A percentile compares a stretch with the other conserved stretches of the same genome.
phyloP scores from a whole-genome alignment of 2,113 vertebrate genomes.

The Mungos mungo region DNA sequence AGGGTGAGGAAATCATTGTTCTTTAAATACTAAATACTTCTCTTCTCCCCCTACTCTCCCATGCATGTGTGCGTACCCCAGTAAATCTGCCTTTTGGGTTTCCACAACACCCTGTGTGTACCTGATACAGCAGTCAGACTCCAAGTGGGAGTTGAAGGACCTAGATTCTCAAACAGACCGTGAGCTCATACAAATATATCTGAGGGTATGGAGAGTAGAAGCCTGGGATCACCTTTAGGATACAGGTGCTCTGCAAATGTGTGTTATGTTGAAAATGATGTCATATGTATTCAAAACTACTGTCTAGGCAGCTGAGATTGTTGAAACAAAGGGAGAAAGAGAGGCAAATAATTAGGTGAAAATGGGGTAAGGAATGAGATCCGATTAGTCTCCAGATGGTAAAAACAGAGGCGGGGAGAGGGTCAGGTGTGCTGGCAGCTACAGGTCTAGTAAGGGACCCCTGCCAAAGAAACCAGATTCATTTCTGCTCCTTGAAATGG shows the following conservation, averaged over 20 bases:
- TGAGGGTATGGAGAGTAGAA: background rate
- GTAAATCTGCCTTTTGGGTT: background rate
- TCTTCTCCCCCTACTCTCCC: background rate
- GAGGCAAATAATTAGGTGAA: background rate
- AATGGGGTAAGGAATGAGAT: constrained; percentile 26
- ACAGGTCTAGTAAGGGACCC: background rate
- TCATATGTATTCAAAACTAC: background rate
- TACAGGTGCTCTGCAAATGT: background rate
- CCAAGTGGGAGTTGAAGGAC: background rate
- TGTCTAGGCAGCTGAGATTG: background rate
- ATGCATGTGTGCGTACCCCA: background rate
- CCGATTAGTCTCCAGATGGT: background rate
- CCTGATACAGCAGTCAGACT: background rate
- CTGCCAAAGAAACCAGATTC: background rate
- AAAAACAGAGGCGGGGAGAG: background rate
- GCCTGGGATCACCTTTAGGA: background rate
- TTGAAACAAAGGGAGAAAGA: background rate
- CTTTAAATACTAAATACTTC: background rate
- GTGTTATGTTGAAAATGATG: constrained; percentile 19
- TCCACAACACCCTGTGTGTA: background rate
- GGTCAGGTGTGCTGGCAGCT: background rate
- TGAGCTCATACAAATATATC: background rate
- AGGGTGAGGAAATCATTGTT: background rate
- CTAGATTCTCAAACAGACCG: background rate
- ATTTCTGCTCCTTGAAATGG: background rate